Evolutionary conservation across 1,140 invertebrate species (phyloP).

Genomic region (Heliconius himera): DNA sequence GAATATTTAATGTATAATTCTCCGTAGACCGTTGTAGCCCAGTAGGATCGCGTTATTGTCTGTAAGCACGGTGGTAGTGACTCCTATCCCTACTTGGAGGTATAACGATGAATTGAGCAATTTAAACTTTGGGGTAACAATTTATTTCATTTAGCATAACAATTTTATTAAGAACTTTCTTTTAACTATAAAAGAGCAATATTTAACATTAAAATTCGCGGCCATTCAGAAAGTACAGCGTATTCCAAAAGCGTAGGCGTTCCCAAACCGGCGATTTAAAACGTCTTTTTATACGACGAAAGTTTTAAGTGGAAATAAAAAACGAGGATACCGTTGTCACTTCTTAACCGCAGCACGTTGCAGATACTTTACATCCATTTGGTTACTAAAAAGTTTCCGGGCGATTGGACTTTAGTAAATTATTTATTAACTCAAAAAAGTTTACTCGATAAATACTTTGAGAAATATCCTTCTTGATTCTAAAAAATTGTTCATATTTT

Average conservation of each 20-base stretch:
- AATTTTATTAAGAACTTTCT: neutral
- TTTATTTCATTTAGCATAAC: neutral
- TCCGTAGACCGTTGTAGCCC: no score
- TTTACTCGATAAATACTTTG: neutral
- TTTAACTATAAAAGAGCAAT: slow-evolving; percentile 11
- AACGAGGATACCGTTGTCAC: slow-evolving; percentile 42
- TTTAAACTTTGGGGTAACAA: neutral
- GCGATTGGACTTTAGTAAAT: slow-evolving; percentile 8
- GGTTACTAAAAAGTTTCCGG: neutral
- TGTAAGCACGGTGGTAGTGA: no score
- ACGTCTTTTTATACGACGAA: slow-evolving; percentile 56
- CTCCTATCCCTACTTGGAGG: no score
- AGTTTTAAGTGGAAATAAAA: slow-evolving; percentile 69
- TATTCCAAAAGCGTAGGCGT: slow-evolving; percentile 33
- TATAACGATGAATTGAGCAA: neutral
- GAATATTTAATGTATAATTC: no score
- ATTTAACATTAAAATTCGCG: slow-evolving; percentile 16
- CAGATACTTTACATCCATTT: slow-evolving; percentile 42
- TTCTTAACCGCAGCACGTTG: slow-evolving; percentile 49
- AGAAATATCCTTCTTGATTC: neutral
- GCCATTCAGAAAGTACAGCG: slow-evolving; percentile 18
- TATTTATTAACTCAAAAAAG: slow-evolving; percentile 9
- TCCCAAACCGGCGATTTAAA: slow-evolving; percentile 45
- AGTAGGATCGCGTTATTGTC: no score
- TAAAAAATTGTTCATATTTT: neutral